A percentile compares a stretch with the other conserved stretches of the same genome.
These are phyloP conservation scores for Pogona vitticeps DNA, from an alignment of 2,113 vertebrate genomes.

Conservation along the genomic window DNA sequence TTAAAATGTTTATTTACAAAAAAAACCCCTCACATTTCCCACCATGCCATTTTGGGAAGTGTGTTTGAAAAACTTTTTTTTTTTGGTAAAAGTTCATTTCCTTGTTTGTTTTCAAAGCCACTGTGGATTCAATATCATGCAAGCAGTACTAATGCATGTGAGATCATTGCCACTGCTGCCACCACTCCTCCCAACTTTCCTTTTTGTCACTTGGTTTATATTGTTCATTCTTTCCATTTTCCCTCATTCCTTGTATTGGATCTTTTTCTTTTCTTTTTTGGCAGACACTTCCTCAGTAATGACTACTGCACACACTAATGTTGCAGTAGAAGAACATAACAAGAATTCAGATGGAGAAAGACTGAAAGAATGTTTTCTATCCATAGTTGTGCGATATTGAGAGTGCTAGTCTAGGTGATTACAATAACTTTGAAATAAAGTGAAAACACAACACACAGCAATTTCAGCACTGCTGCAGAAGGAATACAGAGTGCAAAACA, in stretches of 20 bases:
- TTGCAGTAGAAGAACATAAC: neutral
- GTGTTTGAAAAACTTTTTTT: neutral
- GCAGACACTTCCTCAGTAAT: constrained; percentile 27
- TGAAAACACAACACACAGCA: neutral
- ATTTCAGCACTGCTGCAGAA: neutral
- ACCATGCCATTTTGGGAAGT: neutral
- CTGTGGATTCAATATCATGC: neutral
- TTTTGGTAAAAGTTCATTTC: neutral
- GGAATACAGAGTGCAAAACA: neutral
- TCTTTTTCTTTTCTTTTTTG: neutral
- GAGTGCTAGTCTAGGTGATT: too few relatives aligned
- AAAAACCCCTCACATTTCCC: neutral
- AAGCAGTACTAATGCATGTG: neutral
- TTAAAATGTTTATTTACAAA: neutral
- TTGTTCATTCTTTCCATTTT: constrained; percentile 28
- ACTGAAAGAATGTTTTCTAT: neutral
- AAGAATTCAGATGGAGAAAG: constrained; percentile 43
- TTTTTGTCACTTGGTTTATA: constrained; percentile 13
- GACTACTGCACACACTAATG: constrained; percentile 7
- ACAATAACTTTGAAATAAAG: neutral
- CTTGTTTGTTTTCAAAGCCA: neutral
- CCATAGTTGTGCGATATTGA: too few relatives aligned
- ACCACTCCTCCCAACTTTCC: constrained; percentile 34
- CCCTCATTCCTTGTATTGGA: constrained; percentile 6
- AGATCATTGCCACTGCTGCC: neutral